phyloP scores from a whole-genome alignment of 2,888 invertebrate species.

The Tolmerus cingulatus region DNA sequence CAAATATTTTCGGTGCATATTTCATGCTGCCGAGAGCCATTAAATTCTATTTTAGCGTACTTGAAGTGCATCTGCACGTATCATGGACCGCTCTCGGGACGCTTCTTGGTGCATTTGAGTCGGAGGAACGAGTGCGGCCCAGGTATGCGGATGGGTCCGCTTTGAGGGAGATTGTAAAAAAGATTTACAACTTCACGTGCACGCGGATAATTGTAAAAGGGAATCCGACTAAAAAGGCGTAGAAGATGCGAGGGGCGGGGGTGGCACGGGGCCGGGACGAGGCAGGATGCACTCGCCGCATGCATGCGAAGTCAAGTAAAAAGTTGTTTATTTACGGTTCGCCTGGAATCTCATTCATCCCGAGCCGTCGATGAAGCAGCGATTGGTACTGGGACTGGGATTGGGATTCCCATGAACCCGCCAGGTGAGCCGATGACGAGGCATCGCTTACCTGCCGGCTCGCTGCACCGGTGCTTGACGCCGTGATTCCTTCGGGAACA shows the following conservation, averaged over 20 bases:
- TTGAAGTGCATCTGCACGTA: neutral
- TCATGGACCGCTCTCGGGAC: neutral
- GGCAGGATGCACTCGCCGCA: constrained; percentile 5
- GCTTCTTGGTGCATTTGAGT: neutral
- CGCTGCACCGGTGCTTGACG: neutral
- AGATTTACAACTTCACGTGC: constrained; percentile 41
- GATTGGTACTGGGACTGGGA: neutral
- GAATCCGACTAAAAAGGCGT: neutral
- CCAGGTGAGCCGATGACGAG: neutral
- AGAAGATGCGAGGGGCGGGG: neutral
- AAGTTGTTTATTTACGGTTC: constrained; percentile 30
- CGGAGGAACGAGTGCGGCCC: neutral
- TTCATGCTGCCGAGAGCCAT: constrained; percentile 4
- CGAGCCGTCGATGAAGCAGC: neutral
- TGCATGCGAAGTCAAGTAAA: constrained; percentile 26
- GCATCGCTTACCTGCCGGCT: neutral
- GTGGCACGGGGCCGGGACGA: neutral
- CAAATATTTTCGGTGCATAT: neutral
- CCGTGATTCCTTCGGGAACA: neutral
- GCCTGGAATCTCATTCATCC: constrained; percentile 33
- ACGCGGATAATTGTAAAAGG: constrained; percentile 32
- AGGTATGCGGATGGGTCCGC: neutral
- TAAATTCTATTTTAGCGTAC: constrained; percentile 13
- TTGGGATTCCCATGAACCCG: constrained; percentile 16
- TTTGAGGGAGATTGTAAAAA: constrained; percentile 28